Conservation (phyloP, 1,140 invertebrate genomes). For the Macrostomum lignano region DNA sequence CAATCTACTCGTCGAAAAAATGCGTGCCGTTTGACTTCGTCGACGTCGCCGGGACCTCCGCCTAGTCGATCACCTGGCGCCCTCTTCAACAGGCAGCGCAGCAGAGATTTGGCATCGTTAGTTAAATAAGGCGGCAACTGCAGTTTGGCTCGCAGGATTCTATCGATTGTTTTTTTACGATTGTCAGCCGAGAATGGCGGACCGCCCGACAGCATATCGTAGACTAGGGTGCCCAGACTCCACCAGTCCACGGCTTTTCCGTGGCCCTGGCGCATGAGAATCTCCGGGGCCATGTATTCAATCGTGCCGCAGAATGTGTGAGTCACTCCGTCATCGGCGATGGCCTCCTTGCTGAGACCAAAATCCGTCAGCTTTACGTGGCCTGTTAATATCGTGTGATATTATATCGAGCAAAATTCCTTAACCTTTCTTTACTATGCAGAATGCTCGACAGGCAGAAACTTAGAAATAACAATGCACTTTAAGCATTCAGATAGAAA, state of each 20-base stretch:
- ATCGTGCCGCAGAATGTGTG: constrained; percentile 93
- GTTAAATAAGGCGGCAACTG: not conserved
- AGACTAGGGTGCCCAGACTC: constrained; percentile 97
- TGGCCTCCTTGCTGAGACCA: constrained; percentile 78
- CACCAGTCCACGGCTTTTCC: constrained; percentile 95
- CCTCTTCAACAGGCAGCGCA: constrained; percentile 31
- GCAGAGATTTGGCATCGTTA: not conserved
- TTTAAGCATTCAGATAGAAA: too few species aligned
- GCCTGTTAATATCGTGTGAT: too few species aligned
- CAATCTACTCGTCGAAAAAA: constrained; percentile 39
- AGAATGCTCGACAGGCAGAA: too few species aligned
- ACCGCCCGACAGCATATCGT: constrained; percentile 44
- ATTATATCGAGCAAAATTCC: too few species aligned
- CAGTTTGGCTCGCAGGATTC: not conserved
- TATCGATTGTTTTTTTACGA: constrained; percentile 1
- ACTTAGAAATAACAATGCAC: too few species aligned
- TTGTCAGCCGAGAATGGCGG: constrained; percentile 1
- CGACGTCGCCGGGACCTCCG: constrained; percentile 30
- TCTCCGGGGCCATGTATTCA: constrained; percentile 35
- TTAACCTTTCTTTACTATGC: too few species aligned
- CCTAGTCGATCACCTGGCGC: constrained; percentile 36
- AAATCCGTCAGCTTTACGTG: constrained; percentile 97
- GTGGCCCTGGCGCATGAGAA: constrained; percentile 61
- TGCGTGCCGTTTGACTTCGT: constrained; percentile 41
- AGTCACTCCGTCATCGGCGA: constrained; percentile 43